Evolutionary conservation across 2,888 invertebrate genomes (phyloP).

Genomic region (Myopa testacea): DNA sequence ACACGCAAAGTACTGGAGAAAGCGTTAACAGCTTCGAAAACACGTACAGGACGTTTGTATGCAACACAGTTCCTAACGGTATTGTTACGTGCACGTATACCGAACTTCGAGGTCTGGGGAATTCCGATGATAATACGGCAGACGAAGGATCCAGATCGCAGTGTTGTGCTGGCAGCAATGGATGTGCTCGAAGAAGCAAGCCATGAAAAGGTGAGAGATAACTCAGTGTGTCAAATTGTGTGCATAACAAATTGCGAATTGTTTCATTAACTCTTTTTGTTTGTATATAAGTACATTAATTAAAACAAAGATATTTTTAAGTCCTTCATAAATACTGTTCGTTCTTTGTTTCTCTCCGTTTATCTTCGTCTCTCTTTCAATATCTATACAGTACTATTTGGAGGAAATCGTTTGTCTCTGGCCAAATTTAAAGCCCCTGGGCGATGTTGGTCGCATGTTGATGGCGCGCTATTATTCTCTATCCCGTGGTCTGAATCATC

Average conservation of each 20-base stretch:
- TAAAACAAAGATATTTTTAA: background rate
- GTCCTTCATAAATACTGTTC: background rate
- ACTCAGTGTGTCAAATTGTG: background rate
- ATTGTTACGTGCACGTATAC: slow-evolving; percentile 78
- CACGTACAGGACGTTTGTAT: slow-evolving; percentile 77
- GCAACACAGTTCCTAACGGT: slow-evolving; percentile 92
- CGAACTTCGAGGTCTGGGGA: slow-evolving; percentile 87
- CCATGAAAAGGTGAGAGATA: slow-evolving; percentile 78
- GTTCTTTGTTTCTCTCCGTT: background rate
- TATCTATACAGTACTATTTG: slow-evolving; percentile 73
- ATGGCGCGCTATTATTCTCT: slow-evolving; percentile 82
- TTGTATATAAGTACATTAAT: background rate
- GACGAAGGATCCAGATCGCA: slow-evolving; percentile 84
- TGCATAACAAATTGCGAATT: background rate
- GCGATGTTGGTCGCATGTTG: slow-evolving; percentile 83
- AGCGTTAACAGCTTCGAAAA: slow-evolving; percentile 68
- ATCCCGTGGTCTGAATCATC: slow-evolving; percentile 76
- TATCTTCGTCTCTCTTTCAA: background rate
- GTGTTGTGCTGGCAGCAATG: slow-evolving; percentile 84
- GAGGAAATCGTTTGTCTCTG: slow-evolving; percentile 81
- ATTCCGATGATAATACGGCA: slow-evolving; percentile 86
- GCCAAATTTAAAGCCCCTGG: slow-evolving; percentile 77
- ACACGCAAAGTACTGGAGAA: slow-evolving; percentile 75
- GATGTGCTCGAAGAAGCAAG: slow-evolving; percentile 92
- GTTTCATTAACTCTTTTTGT: background rate